Percentiles rank a stretch among this genome's conserved stretches.
These are phyloP conservation scores for Menura novaehollandiae DNA, from an alignment of 2,113 vertebrate species.

Conservation along the genomic window DNA sequence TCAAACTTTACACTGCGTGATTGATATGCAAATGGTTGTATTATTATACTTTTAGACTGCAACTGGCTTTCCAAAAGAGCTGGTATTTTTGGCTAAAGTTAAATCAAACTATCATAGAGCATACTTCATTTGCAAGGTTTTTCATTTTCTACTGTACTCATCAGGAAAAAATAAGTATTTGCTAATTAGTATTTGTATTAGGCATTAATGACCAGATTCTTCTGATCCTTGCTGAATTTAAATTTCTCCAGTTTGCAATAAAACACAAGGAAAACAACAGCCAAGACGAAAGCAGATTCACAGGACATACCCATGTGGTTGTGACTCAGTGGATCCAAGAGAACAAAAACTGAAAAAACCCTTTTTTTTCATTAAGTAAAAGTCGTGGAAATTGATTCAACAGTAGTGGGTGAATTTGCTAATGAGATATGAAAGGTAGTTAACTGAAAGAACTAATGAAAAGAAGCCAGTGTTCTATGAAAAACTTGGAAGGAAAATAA, in stretches of 20 bases:
- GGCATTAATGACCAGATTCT: not conserved
- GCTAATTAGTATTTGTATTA: not conserved
- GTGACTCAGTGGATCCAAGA: conserved; percentile 18
- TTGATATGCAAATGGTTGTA: not conserved
- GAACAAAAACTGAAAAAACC: not conserved
- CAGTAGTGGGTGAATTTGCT: not conserved
- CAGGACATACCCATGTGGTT: not conserved
- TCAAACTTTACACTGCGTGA: not conserved
- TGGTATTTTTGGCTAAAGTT: not conserved
- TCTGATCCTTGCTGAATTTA: not conserved
- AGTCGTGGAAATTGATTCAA: conserved; percentile 7
- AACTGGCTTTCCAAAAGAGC: not conserved
- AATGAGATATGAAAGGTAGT: conserved; percentile 9
- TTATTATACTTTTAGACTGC: not conserved
- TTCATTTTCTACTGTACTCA: not conserved
- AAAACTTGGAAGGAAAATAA: conserved; percentile 28
- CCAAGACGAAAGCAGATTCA: conserved; percentile 4
- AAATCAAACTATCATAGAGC: not conserved
- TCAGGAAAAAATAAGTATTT: not conserved
- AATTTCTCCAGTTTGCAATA: not conserved
- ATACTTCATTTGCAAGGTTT: not conserved
- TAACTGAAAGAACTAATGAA: conserved; percentile 27
- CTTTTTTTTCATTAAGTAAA: not conserved
- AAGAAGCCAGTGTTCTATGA: conserved; percentile 10
- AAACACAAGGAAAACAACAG: not conserved